Percentiles rank a stretch among this genome's conserved stretches.
Conservation (phyloP, 2,888 invertebrate genomes). For the Romanomermis culicivorax region DNA sequence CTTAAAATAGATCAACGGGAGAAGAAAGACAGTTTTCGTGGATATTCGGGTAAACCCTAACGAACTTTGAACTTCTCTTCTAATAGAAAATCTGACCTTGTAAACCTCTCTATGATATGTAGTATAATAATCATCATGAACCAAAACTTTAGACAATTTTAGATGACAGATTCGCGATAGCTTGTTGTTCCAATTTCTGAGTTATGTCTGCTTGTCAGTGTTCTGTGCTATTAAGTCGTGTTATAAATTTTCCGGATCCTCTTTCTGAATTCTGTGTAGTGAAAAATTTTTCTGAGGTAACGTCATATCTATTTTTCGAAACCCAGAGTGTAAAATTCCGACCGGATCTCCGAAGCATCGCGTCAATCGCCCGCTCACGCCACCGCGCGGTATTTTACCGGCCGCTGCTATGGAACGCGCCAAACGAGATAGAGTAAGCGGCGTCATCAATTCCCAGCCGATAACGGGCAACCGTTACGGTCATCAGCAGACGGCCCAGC, state of each 20-base stretch:
- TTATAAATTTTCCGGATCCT: neutral
- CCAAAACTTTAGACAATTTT: no score
- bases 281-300: neutral
- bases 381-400: neutral
- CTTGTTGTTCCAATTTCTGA: no score
- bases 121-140: no score
- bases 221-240: neutral
- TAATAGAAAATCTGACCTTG: no score
- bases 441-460: neutral
- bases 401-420: neutral
- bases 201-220: no score
- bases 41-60: no score
- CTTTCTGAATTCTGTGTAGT: neutral
- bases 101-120: no score
- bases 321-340: neutral
- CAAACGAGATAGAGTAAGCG: neutral
- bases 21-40: no score
- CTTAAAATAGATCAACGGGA: no score
- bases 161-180: no score
- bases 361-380: neutral
- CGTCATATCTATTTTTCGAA: neutral
- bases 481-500: neutral
- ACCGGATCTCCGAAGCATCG: neutral
- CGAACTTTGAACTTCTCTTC: no score
- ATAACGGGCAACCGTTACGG: neutral